Evolutionary conservation across 2,113 vertebrate genomes (phyloP), one percentile per base, ranked within the genome.

Genomic region (Plectropomus leopardus): DNA sequence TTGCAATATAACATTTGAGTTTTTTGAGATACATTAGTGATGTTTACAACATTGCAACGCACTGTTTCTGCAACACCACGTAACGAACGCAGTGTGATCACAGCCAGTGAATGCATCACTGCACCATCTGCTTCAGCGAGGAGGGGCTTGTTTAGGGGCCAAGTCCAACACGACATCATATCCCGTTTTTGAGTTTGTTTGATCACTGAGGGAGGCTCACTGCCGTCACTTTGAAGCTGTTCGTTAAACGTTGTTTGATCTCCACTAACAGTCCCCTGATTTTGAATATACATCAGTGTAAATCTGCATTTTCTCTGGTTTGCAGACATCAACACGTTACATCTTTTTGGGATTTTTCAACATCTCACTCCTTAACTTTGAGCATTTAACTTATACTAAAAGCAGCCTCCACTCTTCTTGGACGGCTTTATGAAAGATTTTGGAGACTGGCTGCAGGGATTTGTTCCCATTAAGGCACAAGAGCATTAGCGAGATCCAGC

Each of bases 81-180:
- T 57, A 36, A 58, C 23, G n/a, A 54, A 65, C 13, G 28, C 65
- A n/a, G 76, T 14, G 77, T 42, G 66, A 78, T 81, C 17, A 3
- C 71, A 59, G 66, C 21, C n/a, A 8, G 30, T 45, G 26, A 70
- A 82, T 53, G 78, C 86, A 77, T 75, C 75, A 21, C 54, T 66
- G 72, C 78, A 44, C 80, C 83, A 79, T 87, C 87, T 89, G 89
- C 82, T 77, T 53, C 0, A 54, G 76, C 16, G 24, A 42, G 78
- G 71, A 76, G 50, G 73, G 40, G 66, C 58, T 72, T 6, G 7
- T 32, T 58, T 7, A 17, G 70, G 19, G 24, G 45, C 59, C 26
- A 51, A 28, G 47, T 53, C 60, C 26, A 45, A 50, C 17, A 6
- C 10, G 19, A 54, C 70, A 48, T 71, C 78, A 59, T 10, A 65